Evolutionary conservation across 2,888 invertebrate genomes (phyloP), one percentile per base, ranked within the genome.

Genomic region (Melinaea marsaeus): DNA sequence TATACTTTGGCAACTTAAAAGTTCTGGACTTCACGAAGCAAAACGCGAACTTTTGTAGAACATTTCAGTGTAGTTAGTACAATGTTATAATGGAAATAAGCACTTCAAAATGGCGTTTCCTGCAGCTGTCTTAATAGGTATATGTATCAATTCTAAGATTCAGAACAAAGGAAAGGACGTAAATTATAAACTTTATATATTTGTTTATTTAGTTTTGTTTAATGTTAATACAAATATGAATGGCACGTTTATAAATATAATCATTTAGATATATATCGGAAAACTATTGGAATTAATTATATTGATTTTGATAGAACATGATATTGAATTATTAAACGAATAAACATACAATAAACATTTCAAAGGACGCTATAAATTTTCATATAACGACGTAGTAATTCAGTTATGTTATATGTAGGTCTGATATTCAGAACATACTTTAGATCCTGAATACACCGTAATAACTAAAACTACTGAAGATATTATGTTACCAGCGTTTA

Each of bases 51-150:
- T 90, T 90, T 90, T 90, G 90, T 90, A 88, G 89, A 90, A 90
- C 90, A 90, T 90, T 90, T 90, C 90, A 90, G 88, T 90, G 88
- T 90, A 90, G 90, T 90, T 90, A 90, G 90, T 90, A 90, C 90
- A 90, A 90, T 90, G 90, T 90, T 90, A 89, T 90, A 90, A 90
- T 90, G 90, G 90, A 89, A 90, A 90, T 90, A 90, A 90, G 90
- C 88, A 90, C 89, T 89, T 88, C 89, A 90, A 89, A 90, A 90
- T 90, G 90, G 90, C 88, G 89, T 85, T 85, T 80, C 85, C 82
- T 86, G 86, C 84, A 85, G 82, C 83, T 86, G 81, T 83, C 82
- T 76, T 86, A 83, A 82, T 74, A 73, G 67, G 76, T 80, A 75
- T 81, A 77, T 78, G 75, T 83, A 88, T 87, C 75, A 83, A 86